Conservation (phyloP, 2,888 invertebrate genomes). For the Eupithecia pulchellata region DNA sequence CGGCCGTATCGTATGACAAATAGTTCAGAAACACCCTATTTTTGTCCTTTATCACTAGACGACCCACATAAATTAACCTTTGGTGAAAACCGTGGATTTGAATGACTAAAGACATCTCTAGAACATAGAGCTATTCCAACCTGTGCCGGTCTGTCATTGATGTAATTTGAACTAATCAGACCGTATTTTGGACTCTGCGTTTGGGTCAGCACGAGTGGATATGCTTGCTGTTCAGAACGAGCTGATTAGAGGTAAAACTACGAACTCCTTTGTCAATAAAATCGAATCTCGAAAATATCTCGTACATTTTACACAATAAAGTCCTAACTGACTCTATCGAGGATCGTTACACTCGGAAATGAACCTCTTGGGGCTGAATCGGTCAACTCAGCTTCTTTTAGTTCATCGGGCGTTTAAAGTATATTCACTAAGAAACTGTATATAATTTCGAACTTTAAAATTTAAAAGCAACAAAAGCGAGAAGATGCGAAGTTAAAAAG, state of each 20-base stretch:
- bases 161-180: constrained; percentile 9
- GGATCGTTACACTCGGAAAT: constrained; percentile 16
- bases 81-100: constrained; percentile 42
- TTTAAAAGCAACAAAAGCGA: constrained; percentile 27
- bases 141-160: neutral
- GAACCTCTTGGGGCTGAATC: constrained; percentile 2
- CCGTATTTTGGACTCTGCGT: neutral
- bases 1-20: constrained; percentile 61
- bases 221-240: neutral
- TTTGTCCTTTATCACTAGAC: constrained; percentile 46
- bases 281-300: constrained; percentile 19
- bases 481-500: constrained; percentile 38
- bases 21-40: constrained; percentile 47
- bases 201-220: neutral
- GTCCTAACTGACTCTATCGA: constrained; percentile 8
- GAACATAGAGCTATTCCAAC: neutral
- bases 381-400: constrained; percentile 6
- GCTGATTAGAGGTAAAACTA: constrained; percentile 13
- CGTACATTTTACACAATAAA: constrained; percentile 5
- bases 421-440: constrained; percentile 13
- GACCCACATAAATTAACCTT: constrained; percentile 47
- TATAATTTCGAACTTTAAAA: constrained; percentile 14
- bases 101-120: neutral
- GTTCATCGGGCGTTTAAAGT: constrained; percentile 21
- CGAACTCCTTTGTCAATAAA: constrained; percentile 16